These are phyloP conservation scores for Axea sp. DNA, from an alignment of 2,888 invertebrate species.

Conservation along the genomic window DNA sequence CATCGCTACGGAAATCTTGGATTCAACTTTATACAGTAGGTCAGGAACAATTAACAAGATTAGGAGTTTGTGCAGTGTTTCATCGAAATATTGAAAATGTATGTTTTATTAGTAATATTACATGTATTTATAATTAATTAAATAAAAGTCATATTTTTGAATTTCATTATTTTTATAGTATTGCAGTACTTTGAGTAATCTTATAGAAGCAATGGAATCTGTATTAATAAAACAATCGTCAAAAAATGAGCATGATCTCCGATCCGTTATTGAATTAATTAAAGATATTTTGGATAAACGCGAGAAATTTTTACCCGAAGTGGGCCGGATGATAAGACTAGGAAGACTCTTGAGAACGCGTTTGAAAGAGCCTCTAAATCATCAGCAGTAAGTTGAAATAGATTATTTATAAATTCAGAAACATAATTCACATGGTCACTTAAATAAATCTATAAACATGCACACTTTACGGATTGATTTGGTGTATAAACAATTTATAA, in stretches of 20 bases:
- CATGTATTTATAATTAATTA: too few species aligned
- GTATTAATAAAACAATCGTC: constrained; percentile 63
- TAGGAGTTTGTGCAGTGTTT: constrained; percentile 88
- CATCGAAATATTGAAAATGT: constrained; percentile 82
- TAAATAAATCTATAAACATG: constrained; percentile 4
- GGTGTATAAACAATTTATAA: too few species aligned
- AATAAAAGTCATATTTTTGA: too few species aligned
- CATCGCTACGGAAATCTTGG: constrained; percentile 85
- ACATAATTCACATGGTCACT: background rate
- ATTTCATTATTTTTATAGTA: constrained; percentile 80
- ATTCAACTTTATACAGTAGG: constrained; percentile 84
- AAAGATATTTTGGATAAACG: constrained; percentile 82
- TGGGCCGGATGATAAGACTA: constrained; percentile 86
- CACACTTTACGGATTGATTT: too few species aligned
- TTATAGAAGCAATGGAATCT: constrained; percentile 81
- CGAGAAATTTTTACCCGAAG: constrained; percentile 85
- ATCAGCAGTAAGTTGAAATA: constrained; percentile 70
- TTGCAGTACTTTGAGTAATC: constrained; percentile 82
- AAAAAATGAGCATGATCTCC: constrained; percentile 46
- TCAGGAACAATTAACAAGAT: constrained; percentile 87
- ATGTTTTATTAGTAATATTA: constrained; percentile 8
- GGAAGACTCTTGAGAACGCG: constrained; percentile 85
- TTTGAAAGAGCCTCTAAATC: constrained; percentile 83
- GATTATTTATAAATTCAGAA: constrained; percentile 38
- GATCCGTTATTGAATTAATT: constrained; percentile 62